Percentiles rank a stretch among this genome's conserved stretches.
Conservation (phyloP, 2,888 invertebrate species). For the Eupithecia inturbata region DNA sequence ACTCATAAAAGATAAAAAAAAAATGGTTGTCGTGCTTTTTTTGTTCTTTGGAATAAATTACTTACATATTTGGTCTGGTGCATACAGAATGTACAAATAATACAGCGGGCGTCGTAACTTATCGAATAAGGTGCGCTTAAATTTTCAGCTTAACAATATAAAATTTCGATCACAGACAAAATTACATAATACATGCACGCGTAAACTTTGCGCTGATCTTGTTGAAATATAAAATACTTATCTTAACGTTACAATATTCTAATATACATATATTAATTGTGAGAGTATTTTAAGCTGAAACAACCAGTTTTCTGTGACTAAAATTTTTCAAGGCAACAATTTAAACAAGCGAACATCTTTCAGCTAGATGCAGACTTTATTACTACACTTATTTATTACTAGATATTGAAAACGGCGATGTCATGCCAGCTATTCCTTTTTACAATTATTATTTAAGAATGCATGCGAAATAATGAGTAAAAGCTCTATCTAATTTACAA, state of each 20-base stretch:
- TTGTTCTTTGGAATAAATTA: background rate
- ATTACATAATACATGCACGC: conserved; percentile 78
- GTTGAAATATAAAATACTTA: conserved; percentile 79
- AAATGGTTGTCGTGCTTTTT: background rate
- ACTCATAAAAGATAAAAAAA: background rate
- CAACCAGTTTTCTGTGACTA: conserved; percentile 74
- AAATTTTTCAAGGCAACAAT: conserved; percentile 74
- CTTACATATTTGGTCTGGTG: conserved; percentile 30
- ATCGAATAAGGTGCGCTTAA: conserved; percentile 65
- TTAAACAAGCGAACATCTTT: conserved; percentile 66
- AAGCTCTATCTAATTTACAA: conserved; percentile 13
- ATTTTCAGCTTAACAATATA: conserved; percentile 80
- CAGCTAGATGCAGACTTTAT: conserved; percentile 57
- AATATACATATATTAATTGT: conserved; percentile 63
- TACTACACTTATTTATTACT: conserved; percentile 48
- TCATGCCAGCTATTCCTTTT: conserved; percentile 13
- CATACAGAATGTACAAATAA: conserved; percentile 63
- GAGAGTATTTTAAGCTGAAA: conserved; percentile 77
- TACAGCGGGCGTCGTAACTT: conserved; percentile 52
- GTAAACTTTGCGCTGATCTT: conserved; percentile 71
- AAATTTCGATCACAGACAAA: conserved; percentile 83
- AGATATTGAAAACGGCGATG: conserved; percentile 28
- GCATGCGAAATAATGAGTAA: conserved; percentile 14
- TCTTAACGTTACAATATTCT: conserved; percentile 74
- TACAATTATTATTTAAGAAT: conserved; percentile 15